Percentiles rank a stretch among this genome's conserved stretches.
Evolutionary conservation across 2,113 vertebrate species (phyloP).

Genomic region (Oreochromis spilurus): DNA sequence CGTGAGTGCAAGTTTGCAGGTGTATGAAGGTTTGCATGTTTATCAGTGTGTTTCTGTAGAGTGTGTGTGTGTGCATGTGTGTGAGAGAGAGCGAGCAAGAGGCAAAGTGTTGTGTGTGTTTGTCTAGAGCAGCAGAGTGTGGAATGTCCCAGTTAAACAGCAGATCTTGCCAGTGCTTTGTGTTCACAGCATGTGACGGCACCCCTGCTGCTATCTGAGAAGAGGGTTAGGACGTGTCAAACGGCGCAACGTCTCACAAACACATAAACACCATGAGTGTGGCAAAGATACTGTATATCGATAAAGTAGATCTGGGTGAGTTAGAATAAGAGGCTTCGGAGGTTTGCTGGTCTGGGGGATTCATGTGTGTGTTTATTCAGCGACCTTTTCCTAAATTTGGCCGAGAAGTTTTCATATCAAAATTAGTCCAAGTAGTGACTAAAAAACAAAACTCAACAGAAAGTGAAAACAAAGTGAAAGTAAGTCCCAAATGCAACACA

Average conservation of each 20-base stretch:
- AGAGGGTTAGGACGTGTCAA: not conserved
- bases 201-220: conserved; percentile 28
- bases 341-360: not conserved
- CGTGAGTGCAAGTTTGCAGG: not conserved
- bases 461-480: not conserved
- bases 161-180: conserved; percentile 17
- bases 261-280: not conserved
- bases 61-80: not conserved
- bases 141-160: conserved; percentile 57
- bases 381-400: not conserved
- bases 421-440: not conserved
- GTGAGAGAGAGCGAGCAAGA: not conserved
- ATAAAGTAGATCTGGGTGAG: not conserved
- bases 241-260: not conserved
- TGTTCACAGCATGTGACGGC: conserved; percentile 45
- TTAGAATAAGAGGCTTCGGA: not conserved
- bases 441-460: not conserved
- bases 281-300: not conserved
- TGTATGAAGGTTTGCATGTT: not conserved
- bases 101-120: not conserved
- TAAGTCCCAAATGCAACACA: not conserved
- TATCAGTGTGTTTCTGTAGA: not conserved
- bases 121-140: not conserved
- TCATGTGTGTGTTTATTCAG: not conserved
- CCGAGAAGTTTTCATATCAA: not conserved